Evolutionary conservation across 2,888 invertebrate genomes (phyloP), one percentile per base, ranked within the genome.

Genomic region (Polymixis flavicincta): DNA sequence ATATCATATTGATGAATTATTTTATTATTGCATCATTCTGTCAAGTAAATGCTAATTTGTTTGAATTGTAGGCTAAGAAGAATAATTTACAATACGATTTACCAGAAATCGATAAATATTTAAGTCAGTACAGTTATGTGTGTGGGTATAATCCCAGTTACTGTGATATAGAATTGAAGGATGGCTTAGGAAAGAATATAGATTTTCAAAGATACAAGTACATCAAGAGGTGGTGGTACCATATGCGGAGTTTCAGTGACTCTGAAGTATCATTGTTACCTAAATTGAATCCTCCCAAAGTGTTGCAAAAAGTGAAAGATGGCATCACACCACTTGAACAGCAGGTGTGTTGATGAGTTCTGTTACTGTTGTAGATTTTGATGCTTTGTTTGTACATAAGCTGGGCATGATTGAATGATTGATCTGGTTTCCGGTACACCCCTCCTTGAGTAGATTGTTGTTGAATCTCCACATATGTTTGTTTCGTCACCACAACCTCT

Each of bases 221-320:
- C 90, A 90, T 97, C 84, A 95, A 93, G 89, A 96, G 97, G 92
- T 97, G 97, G 97, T 97, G 96, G 92, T 92, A 94, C 92, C 97
- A 97, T 93, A 97, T 97, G 93, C 92, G 95, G 93, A 97, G 97
- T 94, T 97, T 97, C 93, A 95, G 94, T 90, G 92, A 92, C 82
- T 91, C 91, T 78, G 97, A 97, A 90, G 94, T 94, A 89, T 90
- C 89, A 81, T 89, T 91, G 82, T 97, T 97, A 87, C 93, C 93
- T 82, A 89, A 85, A 83, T 89, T 82, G 86, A 78, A 84, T 76
- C 88, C 93, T 82, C 90, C 92, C 80, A 88, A 90, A 85, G 79
- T 85, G 76, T 85, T 92, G 83, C 83, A 84, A 80, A 90, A 85
- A 83, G 83, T 87, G 76, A 88, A 88, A 75, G 89, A 83, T 89